Evolutionary conservation across 1,140 invertebrate genomes (phyloP).

Genomic region (Archivesica marissinica): DNA sequence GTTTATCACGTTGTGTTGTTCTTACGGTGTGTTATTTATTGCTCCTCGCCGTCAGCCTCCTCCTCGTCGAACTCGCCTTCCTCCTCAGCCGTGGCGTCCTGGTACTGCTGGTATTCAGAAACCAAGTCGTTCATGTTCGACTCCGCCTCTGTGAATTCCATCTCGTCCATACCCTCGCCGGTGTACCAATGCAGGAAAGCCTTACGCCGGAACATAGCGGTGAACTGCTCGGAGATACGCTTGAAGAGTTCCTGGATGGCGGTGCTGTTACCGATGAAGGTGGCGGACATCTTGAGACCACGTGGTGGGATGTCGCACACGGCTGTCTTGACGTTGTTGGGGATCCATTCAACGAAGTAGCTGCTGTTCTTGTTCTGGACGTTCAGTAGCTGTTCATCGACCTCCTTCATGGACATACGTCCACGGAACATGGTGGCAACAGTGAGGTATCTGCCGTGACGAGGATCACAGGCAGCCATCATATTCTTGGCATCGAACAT

Average conservation of each 20-base stretch:
- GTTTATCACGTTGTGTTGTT: too few relatives aligned
- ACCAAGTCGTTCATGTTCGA: conserved; percentile 94
- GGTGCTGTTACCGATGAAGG: conserved; percentile 86
- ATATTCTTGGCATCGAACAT: conserved; percentile 92
- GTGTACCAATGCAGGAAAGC: conserved; percentile 93
- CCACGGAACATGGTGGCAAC: conserved; percentile 96
- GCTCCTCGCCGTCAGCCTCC: too few relatives aligned
- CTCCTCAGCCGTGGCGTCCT: conserved; percentile 82
- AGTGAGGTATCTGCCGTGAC: conserved; percentile 89
- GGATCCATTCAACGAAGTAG: conserved; percentile 98
- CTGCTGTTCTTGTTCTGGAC: conserved; percentile 85
- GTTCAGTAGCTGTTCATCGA: conserved; percentile 86
- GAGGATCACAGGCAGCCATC: conserved; percentile 91
- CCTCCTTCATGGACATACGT: conserved; percentile 98
- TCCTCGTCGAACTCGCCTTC: conserved; percentile 86
- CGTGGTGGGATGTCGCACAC: conserved; percentile 85
- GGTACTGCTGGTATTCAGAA: conserved; percentile 90
- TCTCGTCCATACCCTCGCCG: conserved; percentile 93
- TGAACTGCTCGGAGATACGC: conserved; percentile 88
- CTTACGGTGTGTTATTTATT: too few relatives aligned
- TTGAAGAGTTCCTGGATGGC: conserved; percentile 92
- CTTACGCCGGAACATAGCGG: conserved; percentile 90
- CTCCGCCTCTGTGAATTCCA: conserved; percentile 91
- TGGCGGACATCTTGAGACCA: conserved; percentile 86
- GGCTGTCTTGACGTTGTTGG: conserved; percentile 90